Evolutionary conservation across 2,113 vertebrate species (phyloP), one percentile per base, ranked within the genome.

Genomic region (Oplegnathus fasciatus): DNA sequence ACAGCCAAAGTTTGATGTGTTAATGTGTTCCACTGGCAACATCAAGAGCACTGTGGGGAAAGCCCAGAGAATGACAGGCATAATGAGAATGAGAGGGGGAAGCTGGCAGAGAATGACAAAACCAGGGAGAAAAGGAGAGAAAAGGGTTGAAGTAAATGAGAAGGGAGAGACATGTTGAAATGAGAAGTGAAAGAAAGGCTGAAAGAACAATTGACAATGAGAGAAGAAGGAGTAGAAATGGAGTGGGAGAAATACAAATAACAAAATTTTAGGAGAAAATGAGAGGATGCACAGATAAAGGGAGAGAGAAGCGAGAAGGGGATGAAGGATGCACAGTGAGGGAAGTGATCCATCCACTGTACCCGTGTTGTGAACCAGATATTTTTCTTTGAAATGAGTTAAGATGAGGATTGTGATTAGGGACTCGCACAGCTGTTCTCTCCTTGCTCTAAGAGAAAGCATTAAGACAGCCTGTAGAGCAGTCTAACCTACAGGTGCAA

Each of bases 1-100:
- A 70, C 50, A 87, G 81, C 88, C 69, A 87, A 84, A 89, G 81
- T 88, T 88, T 87, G 85, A 93, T 87, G 81, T 90, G 86, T 89
- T 89, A 83, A 85, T 91, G 82, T 78, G 67, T 75, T 70, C 77
- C 62, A 66, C 62, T 68, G 82, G 65, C 86, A 90, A 88, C 88
- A 88, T 88, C 82, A 83, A 92, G 77, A 86, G 62, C 73, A 81
- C 67, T 75, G 86, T 68, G 69, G 83, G 46, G 58, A 46, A 64
- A 69, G 71, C 60, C 73, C 44, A 66, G 58, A 86, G 78, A 85
- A 55, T 76, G 82, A 77, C 70, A 77, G 71, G 40, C 76, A 71
- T 80, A 65, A 54, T 80, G 86, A 76, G 74, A 86, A 79, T 37
- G 57, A 48, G 67, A 60, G 61, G 4, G 24, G 32, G 69, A 74